Evolutionary conservation across 2,113 vertebrate genomes (phyloP), one percentile per base, ranked within the genome.

Genomic region (Tupaia chinensis): DNA sequence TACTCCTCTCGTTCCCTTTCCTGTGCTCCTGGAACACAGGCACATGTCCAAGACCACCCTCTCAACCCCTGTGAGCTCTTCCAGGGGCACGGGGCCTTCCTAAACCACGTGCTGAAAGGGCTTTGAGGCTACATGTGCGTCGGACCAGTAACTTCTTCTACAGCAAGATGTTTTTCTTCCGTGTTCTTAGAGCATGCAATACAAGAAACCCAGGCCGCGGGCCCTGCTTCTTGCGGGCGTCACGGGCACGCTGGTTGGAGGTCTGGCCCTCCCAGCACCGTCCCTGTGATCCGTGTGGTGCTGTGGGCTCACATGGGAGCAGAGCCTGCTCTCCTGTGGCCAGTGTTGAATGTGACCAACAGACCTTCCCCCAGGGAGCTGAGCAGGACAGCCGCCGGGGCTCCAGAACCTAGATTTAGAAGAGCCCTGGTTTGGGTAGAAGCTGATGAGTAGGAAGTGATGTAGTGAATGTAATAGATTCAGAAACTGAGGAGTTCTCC

Each of bases 401-500:
- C 53, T 66, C 29, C 58, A 14, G 60, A 78, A 20, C 65, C 84
- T 73, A 74, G 63, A 53, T 89, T 86, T 85, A 88, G 68, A 32
- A 74, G 54, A 74, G 72, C 12, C 14, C 1, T 80, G 23, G 19
- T 84, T 92, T 89, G 79, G 27, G 15, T 76, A 82, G 80, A 61
- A 79, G 44, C 83, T 72, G 79, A 34, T 68, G 23, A 88, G 10
- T 87, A 69, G 16, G 27, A 82, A 44, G 20, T 74, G 60, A 54
- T 94, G 12, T 68, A 44, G 44, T 44, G 44, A 4, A 44, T 44
- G 44, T 44, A 44, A 44, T 44, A 87, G 77, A 66, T 93, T 96
- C 56, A 94, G 83, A 84, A 90, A 91, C 61, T 78, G 80, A 96
- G 90, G 19, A 3, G 1, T 94, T 93, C 27, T 83, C n/a, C 87